Evolutionary conservation across 2,888 invertebrate species (phyloP).

Genomic region (Phengaris alcon): DNA sequence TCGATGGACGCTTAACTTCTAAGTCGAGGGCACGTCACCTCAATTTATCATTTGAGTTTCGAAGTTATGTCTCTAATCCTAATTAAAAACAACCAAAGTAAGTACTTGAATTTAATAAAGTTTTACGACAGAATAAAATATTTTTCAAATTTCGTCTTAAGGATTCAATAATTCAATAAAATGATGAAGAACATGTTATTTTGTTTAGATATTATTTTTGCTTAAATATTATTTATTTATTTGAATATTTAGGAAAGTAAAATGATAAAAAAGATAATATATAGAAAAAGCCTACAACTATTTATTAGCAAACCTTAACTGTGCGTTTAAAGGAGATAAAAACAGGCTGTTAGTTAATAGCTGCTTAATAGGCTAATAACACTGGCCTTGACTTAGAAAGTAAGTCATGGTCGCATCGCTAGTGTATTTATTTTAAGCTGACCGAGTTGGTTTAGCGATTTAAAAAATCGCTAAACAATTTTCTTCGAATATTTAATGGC

Average conservation of each 20-base stretch:
- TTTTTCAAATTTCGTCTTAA: neutral
- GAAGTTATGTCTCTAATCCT: constrained; percentile 1
- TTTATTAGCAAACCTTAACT: neutral
- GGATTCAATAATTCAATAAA: neutral
- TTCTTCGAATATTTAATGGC: too few relatives aligned
- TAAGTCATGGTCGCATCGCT: neutral
- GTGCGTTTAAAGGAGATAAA: neutral
- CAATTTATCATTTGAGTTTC: constrained; percentile 14
- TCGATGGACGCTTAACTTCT: neutral
- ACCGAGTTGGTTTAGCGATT: neutral
- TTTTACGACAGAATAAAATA: neutral
- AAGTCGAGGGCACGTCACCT: constrained; percentile 16
- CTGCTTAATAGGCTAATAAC: constrained; percentile 5
- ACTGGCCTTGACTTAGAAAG: constrained; percentile 11
- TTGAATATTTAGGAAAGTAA: too few relatives aligned
- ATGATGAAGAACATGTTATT: neutral
- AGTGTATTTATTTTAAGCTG: neutral
- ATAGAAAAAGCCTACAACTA: neutral
- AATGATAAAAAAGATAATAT: neutral
- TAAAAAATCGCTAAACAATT: too few relatives aligned
- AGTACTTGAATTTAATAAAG: neutral
- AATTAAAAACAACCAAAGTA: neutral
- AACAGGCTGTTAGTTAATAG: neutral
- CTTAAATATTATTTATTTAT: too few relatives aligned
- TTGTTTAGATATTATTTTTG: too few relatives aligned